These are phyloP conservation scores for Latrodectus geometricus DNA, from an alignment of 1,140 invertebrate genomes.

Conservation along the genomic window DNA sequence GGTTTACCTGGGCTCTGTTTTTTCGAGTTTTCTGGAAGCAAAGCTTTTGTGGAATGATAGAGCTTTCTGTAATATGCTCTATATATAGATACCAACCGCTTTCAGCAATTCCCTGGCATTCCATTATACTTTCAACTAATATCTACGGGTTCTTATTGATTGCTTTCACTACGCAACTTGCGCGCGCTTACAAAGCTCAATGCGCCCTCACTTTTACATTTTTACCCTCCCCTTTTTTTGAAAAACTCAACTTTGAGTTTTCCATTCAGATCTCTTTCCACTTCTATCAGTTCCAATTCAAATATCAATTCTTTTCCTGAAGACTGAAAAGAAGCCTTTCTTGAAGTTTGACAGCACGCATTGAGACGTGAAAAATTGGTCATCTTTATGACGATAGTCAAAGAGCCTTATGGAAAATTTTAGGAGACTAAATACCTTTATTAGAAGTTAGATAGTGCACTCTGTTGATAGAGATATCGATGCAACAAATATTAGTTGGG, in stretches of 20 bases:
- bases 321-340: neutral
- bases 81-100: conserved; percentile 44
- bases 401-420: neutral
- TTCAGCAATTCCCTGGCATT: neutral
- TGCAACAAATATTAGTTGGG: neutral
- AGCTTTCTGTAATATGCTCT: neutral
- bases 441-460: neutral
- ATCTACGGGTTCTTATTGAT: conserved; percentile 29
- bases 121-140: conserved; percentile 13
- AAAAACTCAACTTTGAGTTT: neutral
- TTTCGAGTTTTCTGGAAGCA: too few relatives aligned
- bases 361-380: neutral
- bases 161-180: conserved; percentile 5
- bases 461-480: neutral
- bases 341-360: neutral
- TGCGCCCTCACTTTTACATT: neutral
- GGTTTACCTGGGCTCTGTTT: too few relatives aligned
- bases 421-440: neutral
- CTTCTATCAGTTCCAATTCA: neutral
- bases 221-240: neutral
- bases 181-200: neutral
- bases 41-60: too few relatives aligned
- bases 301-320: neutral
- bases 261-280: neutral
- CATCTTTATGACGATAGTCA: neutral